A percentile compares a stretch with the other conserved stretches of the same genome.
These are phyloP conservation scores for Hippasteria phrygiana DNA, from an alignment of 53 echinoderm and acorn worm genomes.

Conservation along the genomic window DNA sequence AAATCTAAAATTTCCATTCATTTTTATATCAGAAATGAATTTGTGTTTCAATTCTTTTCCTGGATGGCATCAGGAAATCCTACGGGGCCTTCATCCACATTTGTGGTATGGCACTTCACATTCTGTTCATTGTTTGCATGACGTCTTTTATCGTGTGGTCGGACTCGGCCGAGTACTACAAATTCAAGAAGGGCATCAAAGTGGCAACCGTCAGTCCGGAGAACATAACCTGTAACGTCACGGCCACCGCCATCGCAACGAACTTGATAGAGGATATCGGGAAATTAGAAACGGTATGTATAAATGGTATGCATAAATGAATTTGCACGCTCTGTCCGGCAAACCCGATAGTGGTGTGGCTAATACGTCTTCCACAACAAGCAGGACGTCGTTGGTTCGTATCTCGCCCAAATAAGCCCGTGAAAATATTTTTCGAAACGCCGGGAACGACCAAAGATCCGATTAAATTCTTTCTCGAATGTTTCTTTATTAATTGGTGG, in stretches of 20 bases:
- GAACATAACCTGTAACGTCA: neutral
- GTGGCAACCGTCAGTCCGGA: no score
- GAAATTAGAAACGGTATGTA: neutral
- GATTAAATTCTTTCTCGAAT: no score
- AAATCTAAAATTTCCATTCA: no score
- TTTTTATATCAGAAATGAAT: no score
- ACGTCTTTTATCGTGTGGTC: constrained; percentile 69
- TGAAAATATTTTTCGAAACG: no score
- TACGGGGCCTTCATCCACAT: constrained; percentile 78
- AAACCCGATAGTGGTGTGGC: no score
- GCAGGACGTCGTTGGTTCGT: no score
- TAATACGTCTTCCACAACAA: no score
- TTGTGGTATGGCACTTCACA: constrained; percentile 57
- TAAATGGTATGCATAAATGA: neutral
- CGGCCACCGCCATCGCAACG: neutral
- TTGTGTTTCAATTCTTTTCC: neutral
- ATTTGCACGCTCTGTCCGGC: no score
- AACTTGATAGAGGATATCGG: neutral
- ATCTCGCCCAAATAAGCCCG: no score
- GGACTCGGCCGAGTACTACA: neutral
- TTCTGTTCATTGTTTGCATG: constrained; percentile 73
- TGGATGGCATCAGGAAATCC: constrained; percentile 68
- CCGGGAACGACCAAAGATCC: no score
- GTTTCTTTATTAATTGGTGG: no score
- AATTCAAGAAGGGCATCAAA: neutral